Conservation (phyloP, 2,113 vertebrate species). For the Pipa parva region DNA sequence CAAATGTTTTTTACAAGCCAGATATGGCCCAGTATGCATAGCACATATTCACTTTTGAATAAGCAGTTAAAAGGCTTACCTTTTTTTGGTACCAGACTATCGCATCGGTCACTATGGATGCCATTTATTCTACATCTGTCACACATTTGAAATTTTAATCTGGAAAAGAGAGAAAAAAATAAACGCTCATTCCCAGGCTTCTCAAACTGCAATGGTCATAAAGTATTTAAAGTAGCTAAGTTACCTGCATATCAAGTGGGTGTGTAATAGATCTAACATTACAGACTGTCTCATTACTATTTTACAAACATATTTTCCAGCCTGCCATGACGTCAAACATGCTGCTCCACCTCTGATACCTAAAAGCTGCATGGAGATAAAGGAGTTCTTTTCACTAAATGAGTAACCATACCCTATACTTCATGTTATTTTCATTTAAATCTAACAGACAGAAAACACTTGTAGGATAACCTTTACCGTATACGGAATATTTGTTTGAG, state of each 20-base stretch:
- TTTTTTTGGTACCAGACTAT: slow-evolving; percentile 99
- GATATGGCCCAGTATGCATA: no score
- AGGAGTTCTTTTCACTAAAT: no score
- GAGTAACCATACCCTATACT: no score
- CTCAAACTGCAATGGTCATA: not conserved
- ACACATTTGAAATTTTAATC: slow-evolving; percentile 84
- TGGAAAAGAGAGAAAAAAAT: slow-evolving; percentile 68
- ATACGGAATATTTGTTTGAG: no score
- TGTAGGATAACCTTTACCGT: no score
- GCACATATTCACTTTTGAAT: no score
- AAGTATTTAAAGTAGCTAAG: slow-evolving; percentile 24
- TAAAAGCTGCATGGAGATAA: no score
- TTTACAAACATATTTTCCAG: slow-evolving; percentile 50
- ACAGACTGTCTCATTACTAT: slow-evolving; percentile 54
- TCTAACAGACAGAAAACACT: no score
- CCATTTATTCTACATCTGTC: slow-evolving; percentile 90
- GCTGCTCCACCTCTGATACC: not conserved
- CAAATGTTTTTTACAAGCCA: no score
- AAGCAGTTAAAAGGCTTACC: slow-evolving; percentile 70
- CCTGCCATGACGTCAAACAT: slow-evolving; percentile 45
- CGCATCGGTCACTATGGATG: slow-evolving; percentile 98
- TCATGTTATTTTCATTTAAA: no score
- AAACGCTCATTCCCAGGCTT: slow-evolving; percentile 55
- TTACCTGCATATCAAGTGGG: slow-evolving; percentile 52
- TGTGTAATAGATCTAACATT: slow-evolving; percentile 49